A percentile compares a stretch with the other conserved stretches of the same genome.
These are phyloP conservation scores for Struthidea cinerea DNA, from an alignment of 2,113 vertebrate genomes.

Conservation along the genomic window DNA sequence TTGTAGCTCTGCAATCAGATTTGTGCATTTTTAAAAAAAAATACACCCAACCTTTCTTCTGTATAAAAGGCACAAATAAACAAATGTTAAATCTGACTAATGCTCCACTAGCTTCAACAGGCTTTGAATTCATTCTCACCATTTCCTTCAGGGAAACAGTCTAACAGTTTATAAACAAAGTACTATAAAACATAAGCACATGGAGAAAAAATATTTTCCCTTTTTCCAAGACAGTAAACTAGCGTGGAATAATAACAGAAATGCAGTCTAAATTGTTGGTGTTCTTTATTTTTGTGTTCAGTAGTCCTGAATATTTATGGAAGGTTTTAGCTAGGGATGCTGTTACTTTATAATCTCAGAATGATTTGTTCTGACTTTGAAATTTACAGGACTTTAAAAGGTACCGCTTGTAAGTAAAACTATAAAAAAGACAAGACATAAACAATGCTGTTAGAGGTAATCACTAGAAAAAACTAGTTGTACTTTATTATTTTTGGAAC, in stretches of 20 bases:
- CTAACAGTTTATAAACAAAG: conserved; percentile 1
- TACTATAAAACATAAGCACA: conserved; percentile 15
- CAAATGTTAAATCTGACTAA: conserved; percentile 32
- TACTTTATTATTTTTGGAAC: not conserved
- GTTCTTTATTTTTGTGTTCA: not conserved
- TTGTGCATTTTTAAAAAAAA: not conserved
- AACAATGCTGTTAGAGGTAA: not conserved
- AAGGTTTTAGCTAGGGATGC: not conserved
- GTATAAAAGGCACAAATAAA: conserved; percentile 16
- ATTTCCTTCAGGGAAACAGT: conserved; percentile 9
- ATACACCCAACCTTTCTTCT: not conserved
- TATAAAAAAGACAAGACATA: not conserved
- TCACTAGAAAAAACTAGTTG: not conserved
- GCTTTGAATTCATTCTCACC: conserved; percentile 2
- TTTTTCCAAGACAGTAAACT: not conserved
- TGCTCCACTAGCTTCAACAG: not conserved
- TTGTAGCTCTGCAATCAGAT: not conserved
- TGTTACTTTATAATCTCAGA: not conserved
- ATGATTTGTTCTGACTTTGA: not conserved
- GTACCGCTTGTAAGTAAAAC: not conserved
- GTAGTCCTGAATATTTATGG: not conserved
- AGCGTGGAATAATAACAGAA: conserved; percentile 5
- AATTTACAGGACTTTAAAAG: not conserved
- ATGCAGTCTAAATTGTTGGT: not conserved
- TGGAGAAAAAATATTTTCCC: not conserved